These are phyloP conservation scores for Scaptodrosophila latifasciaeformis DNA, from an alignment of 2,888 invertebrate species.

Conservation along the genomic window DNA sequence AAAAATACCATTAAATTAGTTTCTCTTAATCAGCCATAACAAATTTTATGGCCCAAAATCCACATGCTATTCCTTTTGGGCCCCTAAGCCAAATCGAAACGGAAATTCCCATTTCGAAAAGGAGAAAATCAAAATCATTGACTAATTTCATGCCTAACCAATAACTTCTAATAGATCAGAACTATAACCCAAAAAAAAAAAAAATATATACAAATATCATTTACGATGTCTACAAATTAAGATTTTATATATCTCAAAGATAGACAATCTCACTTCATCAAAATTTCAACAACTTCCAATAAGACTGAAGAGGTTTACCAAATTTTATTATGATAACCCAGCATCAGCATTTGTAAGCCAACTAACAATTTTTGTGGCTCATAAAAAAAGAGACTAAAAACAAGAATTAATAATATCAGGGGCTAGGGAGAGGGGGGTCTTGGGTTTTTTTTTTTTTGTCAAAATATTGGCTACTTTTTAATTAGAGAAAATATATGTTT, in stretches of 20 bases:
- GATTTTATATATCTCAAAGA: slow-evolving; percentile 37
- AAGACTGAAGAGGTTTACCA: no score
- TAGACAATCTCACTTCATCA: slow-evolving; percentile 57
- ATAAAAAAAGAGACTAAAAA: slow-evolving; percentile 46
- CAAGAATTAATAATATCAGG: slow-evolving; percentile 46
- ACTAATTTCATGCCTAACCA: not conserved
- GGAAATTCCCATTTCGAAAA: not conserved
- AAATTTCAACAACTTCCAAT: slow-evolving; percentile 51
- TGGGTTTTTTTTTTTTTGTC: slow-evolving; percentile 46
- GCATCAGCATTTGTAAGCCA: no score
- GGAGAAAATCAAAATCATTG: not conserved
- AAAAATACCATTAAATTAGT: no score
- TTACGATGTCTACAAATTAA: slow-evolving; percentile 51
- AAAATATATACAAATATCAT: no score
- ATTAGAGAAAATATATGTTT: slow-evolving; percentile 6
- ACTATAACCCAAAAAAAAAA: no score
- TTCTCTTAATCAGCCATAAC: no score
- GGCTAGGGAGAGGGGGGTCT: no score
- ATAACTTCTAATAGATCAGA: no score
- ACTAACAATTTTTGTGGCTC: slow-evolving; percentile 14
- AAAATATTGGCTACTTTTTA: slow-evolving; percentile 34
- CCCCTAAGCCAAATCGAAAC: not conserved
- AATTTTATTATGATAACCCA: no score
- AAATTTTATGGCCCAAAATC: not conserved
- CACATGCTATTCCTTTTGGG: not conserved